phyloP scores from a whole-genome alignment of 2,888 invertebrate species.

The Pristionchus maxplancki region DNA sequence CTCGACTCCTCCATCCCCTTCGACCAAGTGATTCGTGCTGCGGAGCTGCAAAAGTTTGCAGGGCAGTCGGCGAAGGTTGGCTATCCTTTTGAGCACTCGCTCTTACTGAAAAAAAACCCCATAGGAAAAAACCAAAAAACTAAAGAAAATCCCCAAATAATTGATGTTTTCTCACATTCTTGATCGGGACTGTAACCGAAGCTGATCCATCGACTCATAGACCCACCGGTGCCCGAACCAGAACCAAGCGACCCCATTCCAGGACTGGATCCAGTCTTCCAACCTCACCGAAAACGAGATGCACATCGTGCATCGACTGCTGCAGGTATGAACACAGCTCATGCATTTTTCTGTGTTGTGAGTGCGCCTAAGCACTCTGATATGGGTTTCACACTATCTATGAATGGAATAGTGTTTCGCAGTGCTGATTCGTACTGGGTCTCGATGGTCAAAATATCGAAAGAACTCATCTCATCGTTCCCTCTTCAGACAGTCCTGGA shows the following conservation, averaged over 20 bases:
- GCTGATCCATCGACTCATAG: too few species aligned
- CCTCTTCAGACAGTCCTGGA: constrained; percentile 66
- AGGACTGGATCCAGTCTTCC: constrained; percentile 1
- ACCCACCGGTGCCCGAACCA: background rate
- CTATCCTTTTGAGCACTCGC: background rate
- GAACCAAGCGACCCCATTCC: background rate
- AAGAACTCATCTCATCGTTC: too few species aligned
- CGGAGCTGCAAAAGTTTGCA: constrained; percentile 17
- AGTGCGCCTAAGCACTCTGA: too few species aligned
- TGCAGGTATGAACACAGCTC: too few species aligned
- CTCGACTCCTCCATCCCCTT: constrained; percentile 9
- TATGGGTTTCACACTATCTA: too few species aligned
- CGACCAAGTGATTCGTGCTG: constrained; percentile 11
- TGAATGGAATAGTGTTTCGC: too few species aligned
- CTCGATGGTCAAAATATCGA: too few species aligned
- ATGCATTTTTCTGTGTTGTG: too few species aligned
- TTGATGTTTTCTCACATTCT: too few species aligned
- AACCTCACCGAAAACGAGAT: constrained; percentile 14
- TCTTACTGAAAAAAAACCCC: background rate
- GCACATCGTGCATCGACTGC: constrained; percentile 10
- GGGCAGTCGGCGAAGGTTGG: background rate
- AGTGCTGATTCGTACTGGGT: too few species aligned
- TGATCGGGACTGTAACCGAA: too few species aligned
- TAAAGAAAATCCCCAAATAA: background rate
- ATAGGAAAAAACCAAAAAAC: background rate